phyloP scores from a whole-genome alignment of 2,113 vertebrate genomes.

The Myodes glareolus region DNA sequence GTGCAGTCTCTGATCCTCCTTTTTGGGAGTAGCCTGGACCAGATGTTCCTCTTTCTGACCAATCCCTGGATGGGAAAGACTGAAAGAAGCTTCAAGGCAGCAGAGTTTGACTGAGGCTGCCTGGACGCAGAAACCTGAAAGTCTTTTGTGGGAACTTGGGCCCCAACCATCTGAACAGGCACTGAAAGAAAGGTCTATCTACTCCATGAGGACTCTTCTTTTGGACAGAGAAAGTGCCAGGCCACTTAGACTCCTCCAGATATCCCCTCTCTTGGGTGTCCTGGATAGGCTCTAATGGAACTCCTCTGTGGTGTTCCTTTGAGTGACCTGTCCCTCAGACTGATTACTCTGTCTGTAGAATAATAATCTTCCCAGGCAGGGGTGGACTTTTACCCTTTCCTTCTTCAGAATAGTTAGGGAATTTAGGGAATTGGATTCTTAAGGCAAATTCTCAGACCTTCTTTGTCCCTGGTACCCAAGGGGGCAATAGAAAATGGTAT shows the following conservation, averaged over 20 bases:
- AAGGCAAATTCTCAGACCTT: too few species aligned
- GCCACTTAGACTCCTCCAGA: not conserved
- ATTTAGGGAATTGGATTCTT: too few species aligned
- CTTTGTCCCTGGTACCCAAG: too few species aligned
- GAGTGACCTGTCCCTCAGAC: too few species aligned
- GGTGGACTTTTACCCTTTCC: too few species aligned
- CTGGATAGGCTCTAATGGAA: too few species aligned
- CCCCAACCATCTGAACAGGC: not conserved
- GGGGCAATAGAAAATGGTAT: too few species aligned
- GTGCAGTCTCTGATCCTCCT: not conserved
- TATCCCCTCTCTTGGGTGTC: too few species aligned
- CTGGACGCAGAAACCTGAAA: not conserved
- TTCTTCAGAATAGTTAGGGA: too few species aligned
- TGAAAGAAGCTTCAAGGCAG: not conserved
- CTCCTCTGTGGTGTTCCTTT: too few species aligned
- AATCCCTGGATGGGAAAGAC: not conserved
- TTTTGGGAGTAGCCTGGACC: not conserved
- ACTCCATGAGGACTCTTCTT: not conserved
- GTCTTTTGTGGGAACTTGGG: not conserved
- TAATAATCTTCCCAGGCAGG: too few species aligned
- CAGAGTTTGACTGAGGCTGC: not conserved
- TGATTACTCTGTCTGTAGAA: too few species aligned
- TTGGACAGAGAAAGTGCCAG: not conserved
- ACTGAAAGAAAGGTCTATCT: not conserved
- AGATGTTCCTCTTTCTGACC: not conserved